Evolutionary conservation across 2,888 invertebrate genomes (phyloP), one percentile per base, ranked within the genome.

Genomic region (Emesis russula): DNA sequence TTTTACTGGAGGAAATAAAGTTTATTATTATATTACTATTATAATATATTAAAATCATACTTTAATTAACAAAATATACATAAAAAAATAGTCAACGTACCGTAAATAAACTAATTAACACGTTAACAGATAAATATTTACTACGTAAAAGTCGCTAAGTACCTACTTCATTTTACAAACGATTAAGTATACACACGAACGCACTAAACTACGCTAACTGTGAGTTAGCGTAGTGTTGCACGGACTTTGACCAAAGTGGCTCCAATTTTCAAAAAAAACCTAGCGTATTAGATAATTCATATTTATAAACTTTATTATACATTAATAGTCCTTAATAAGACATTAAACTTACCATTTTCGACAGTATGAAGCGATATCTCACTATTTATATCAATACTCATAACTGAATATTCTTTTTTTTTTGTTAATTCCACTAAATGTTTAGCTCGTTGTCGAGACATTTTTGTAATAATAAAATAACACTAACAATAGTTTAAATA

Each of bases 331-430:
- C 48, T 48, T 76, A 75, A 82, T 76, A 68, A 82, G 48, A 75
- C 33, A 75, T 75, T 80, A 70, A 76, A 75, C 80, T 85, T 75
- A 85, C 85, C 80, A 76, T 76, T 85, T 48, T 80, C 70, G 70
- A 70, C 85, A 85, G 70, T 85, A 75, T 80, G 80, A 76, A 85
- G 85, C 74, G 75, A 58, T 70, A 76, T 76, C 63, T 82, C 82
- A 82, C 33, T 38, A 44, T 76, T 83, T 68, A 71, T 71, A 76
- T 81, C 66, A 81, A 76, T 53, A 85, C 77, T 85, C 71, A 41
- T 77, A 71, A 81, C 76, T 85, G 80, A 85, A 81, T 85, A 85
- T 76, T 85, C 53, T 18, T 81, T 71, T 66, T 85, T 85, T 85
- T 81, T 81, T 15, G 38, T 70, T 78, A 78, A 78, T 41, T 78